These are phyloP conservation scores for Eupithecia vulgata DNA, from an alignment of 2,888 invertebrate species.

Conservation along the genomic window DNA sequence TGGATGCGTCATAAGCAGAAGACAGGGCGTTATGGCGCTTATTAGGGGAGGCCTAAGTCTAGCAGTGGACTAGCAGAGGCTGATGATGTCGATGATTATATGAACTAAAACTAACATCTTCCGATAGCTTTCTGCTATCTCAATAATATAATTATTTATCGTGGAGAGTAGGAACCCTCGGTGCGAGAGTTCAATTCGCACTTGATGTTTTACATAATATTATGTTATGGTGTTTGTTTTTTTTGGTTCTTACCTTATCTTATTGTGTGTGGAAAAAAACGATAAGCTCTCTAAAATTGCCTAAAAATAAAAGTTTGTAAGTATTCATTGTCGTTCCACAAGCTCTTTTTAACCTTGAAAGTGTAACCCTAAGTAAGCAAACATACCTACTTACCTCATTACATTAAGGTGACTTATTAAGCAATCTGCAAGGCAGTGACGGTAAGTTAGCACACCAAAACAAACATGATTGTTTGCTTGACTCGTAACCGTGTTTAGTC, in stretches of 20 bases:
- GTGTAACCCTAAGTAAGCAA: not conserved
- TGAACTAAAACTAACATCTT: too few species aligned
- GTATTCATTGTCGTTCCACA: not conserved
- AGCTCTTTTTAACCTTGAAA: not conserved
- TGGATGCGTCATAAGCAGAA: too few species aligned
- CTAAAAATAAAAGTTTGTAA: too few species aligned
- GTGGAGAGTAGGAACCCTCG: too few species aligned
- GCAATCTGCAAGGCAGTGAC: conserved; percentile 21
- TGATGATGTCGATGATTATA: too few species aligned
- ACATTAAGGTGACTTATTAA: conserved; percentile 13
- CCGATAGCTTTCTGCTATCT: too few species aligned
- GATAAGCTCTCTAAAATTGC: too few species aligned
- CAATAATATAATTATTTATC: too few species aligned
- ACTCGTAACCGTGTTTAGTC: conserved; percentile 16
- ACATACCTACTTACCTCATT: not conserved
- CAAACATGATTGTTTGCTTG: conserved; percentile 31
- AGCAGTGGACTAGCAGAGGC: too few species aligned
- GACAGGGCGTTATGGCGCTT: too few species aligned
- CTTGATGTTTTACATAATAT: not conserved
- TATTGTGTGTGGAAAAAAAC: not conserved
- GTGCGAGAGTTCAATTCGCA: too few species aligned
- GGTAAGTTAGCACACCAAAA: conserved; percentile 26
- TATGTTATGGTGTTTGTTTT: not conserved
- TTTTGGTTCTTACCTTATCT: not conserved
- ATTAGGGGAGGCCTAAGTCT: too few species aligned